Evolutionary conservation across 2,888 invertebrate genomes (phyloP).

Genomic region (Euphydryas editha): DNA sequence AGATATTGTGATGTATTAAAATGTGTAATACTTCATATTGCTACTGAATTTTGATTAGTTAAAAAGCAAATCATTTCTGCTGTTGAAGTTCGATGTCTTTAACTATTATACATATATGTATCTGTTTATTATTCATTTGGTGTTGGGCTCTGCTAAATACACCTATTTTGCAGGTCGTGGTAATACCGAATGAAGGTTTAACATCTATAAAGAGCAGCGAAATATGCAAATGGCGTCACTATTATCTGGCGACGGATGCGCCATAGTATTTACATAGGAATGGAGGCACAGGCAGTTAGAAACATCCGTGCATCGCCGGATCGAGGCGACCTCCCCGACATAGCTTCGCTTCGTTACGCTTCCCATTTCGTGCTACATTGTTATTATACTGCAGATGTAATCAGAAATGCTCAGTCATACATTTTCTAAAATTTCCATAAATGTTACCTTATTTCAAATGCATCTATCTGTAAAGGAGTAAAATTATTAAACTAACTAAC

Average conservation of each 20-base stretch:
- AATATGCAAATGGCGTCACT: constrained; percentile 74
- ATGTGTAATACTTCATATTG: not conserved
- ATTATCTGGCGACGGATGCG: constrained; percentile 73
- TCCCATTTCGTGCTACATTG: constrained; percentile 52
- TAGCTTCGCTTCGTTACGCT: constrained; percentile 37
- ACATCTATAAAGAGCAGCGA: constrained; percentile 67
- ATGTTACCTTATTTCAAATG: constrained; percentile 54
- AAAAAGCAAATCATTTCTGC: constrained; percentile 58
- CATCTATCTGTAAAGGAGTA: constrained; percentile 23
- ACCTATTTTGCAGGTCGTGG: constrained; percentile 52
- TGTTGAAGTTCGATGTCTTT: constrained; percentile 60
- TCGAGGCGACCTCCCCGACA: constrained; percentile 46
- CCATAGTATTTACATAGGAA: constrained; percentile 78
- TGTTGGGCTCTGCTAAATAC: constrained; percentile 53
- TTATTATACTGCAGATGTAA: constrained; percentile 58
- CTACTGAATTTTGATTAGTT: constrained; percentile 46
- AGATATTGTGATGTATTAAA: not conserved
- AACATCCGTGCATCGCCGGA: constrained; percentile 57
- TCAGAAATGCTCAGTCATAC: constrained; percentile 73
- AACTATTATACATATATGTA: constrained; percentile 59
- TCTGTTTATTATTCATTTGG: constrained; percentile 61
- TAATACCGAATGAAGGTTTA: constrained; percentile 49
- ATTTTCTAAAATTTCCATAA: constrained; percentile 73
- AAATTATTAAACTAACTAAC: too few species aligned
- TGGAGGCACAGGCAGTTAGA: constrained; percentile 67